Evolutionary conservation across 2,797 vertebrate species (phyloP).

Genomic region (Tadarida brasiliensis): DNA sequence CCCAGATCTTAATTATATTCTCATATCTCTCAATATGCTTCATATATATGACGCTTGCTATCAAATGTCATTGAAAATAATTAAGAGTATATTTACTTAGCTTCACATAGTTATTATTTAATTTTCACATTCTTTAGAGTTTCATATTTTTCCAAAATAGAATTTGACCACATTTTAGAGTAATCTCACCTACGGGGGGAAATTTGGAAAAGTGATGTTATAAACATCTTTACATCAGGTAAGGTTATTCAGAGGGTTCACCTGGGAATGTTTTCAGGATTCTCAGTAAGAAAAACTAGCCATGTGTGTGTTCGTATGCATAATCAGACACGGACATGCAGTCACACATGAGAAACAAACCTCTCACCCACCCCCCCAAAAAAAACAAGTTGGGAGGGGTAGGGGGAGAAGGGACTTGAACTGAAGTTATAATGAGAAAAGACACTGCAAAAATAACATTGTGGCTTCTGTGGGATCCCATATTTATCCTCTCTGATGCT

Average conservation of each 20-base stretch:
- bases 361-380: no score
- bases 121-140: conserved; percentile 38
- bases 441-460: conserved; percentile 81
- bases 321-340: background rate
- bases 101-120: conserved; percentile 20
- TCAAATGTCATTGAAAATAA: conserved; percentile 48
- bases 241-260: background rate
- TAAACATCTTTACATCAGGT: background rate
- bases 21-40: background rate
- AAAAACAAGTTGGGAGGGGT: background rate
- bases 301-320: background rate
- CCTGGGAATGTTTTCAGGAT: background rate
- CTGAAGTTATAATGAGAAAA: conserved; percentile 81
- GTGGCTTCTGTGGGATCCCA: conserved; percentile 83
- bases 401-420: conserved; percentile 55
- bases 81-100: background rate
- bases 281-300: background rate
- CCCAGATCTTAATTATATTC: conserved; percentile 2
- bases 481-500: conserved; percentile 81
- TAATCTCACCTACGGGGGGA: background rate
- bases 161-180: conserved; percentile 23
- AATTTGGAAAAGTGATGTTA: background rate
- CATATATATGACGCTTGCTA: background rate
- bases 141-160: conserved; percentile 46
- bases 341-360: background rate